Percentiles rank a stretch among this genome's conserved stretches.
Evolutionary conservation across 2,797 vertebrate species (phyloP).

Genomic region (Balearica regulorum): DNA sequence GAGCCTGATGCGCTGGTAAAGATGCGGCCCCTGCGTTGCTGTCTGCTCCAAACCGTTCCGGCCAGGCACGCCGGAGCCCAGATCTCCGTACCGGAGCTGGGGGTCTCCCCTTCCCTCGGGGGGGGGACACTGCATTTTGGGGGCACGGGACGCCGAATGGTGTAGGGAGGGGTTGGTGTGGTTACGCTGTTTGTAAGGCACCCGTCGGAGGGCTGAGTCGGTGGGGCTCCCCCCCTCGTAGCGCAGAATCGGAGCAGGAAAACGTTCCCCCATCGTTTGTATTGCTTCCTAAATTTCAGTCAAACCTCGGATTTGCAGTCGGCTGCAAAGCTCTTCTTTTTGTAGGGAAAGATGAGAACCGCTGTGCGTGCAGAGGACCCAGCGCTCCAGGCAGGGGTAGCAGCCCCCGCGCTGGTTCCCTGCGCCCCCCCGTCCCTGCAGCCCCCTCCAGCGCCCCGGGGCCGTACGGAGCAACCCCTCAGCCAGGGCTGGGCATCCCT

Average conservation of each 20-base stretch:
- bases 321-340: not conserved
- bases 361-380: not conserved
- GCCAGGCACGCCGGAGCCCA: not conserved
- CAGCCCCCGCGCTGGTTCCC: too few relatives aligned
- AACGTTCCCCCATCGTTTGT: not conserved
- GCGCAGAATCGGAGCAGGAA: too few relatives aligned
- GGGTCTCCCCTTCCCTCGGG: too few relatives aligned
- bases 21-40: not conserved
- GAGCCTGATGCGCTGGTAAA: not conserved
- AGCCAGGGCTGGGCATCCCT: rapidly evolving
- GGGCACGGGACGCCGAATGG: not conserved
- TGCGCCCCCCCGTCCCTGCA: too few relatives aligned
- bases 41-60: rapidly evolving
- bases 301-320: rapidly evolving
- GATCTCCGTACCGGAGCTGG: not conserved
- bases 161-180: too few relatives aligned
- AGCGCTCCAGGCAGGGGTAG: not conserved
- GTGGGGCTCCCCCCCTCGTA: too few relatives aligned
- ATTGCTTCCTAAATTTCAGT: not conserved
- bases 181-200: too few relatives aligned
- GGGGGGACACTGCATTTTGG: not conserved
- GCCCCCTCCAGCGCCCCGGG: too few relatives aligned
- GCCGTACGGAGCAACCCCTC: not conserved
- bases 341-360: not conserved
- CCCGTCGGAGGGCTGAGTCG: too few relatives aligned